Evolutionary conservation across 2,797 vertebrate species (phyloP).

Genomic region (Poecilia velifera): DNA sequence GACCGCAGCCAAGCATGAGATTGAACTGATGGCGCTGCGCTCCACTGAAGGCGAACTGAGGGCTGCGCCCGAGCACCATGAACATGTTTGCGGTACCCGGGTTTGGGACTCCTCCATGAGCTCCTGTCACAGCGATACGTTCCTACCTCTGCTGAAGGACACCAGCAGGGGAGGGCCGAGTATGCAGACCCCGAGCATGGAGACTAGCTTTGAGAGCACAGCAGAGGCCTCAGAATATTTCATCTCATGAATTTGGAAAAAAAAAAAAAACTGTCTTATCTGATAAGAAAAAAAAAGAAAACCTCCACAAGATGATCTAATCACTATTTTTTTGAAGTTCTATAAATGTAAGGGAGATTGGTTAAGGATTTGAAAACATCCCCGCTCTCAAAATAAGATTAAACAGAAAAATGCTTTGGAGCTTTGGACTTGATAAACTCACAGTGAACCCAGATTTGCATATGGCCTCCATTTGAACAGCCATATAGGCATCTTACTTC

Average conservation of each 20-base stretch:
- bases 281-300: neutral
- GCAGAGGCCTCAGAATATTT: slow-evolving; percentile 55
- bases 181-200: slow-evolving; percentile 78
- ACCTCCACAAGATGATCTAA: neutral
- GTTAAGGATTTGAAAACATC: slow-evolving; percentile 35
- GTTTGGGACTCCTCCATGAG: slow-evolving; percentile 55
- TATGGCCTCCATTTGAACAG: neutral
- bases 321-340: neutral
- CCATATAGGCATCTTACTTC: neutral
- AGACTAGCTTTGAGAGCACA: slow-evolving; percentile 69
- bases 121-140: slow-evolving; percentile 86
- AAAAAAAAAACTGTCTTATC: neutral
- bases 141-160: slow-evolving; percentile 86
- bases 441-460: neutral
- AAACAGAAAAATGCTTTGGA: slow-evolving; percentile 41
- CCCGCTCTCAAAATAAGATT: slow-evolving; percentile 23
- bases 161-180: slow-evolving; percentile 80
- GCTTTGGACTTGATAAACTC: slow-evolving; percentile 51
- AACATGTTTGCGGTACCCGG: slow-evolving; percentile 43
- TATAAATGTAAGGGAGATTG: slow-evolving; percentile 7
- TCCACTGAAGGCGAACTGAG: slow-evolving; percentile 69
- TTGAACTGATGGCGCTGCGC: slow-evolving; percentile 93
- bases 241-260: slow-evolving; percentile 40
- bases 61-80: slow-evolving; percentile 20
- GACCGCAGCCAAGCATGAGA: slow-evolving; percentile 93